Percentiles rank a stretch among this genome's conserved stretches.
Evolutionary conservation across 2,797 vertebrate genomes (phyloP).

Genomic region (Xiphorhynchus erythropygius): DNA sequence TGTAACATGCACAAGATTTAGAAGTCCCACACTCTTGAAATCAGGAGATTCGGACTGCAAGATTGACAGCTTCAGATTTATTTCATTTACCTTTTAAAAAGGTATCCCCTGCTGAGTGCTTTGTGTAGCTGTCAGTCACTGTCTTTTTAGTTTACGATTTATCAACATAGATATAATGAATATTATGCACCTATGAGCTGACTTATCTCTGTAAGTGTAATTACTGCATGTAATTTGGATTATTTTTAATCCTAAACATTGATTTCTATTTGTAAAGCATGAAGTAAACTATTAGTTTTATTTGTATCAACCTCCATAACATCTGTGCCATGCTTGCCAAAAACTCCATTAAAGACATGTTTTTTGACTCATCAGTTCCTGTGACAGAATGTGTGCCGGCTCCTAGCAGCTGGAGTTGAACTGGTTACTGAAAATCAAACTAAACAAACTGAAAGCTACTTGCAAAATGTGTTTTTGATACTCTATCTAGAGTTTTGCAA

Average conservation of each 20-base stretch:
- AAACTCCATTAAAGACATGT: constrained; percentile 70
- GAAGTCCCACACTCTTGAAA: neutral
- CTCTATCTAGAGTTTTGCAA: neutral
- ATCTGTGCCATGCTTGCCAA: constrained; percentile 57
- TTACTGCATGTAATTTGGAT: neutral
- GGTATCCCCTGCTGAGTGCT: neutral
- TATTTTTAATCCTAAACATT: constrained; percentile 36
- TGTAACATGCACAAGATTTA: neutral
- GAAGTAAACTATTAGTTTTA: constrained; percentile 66
- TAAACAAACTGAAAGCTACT: neutral
- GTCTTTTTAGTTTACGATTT: neutral
- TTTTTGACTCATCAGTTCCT: constrained; percentile 60
- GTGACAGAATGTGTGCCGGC: constrained; percentile 35
- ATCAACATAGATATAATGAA: neutral
- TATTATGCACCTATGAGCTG: neutral
- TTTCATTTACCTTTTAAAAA: neutral
- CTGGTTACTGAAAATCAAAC: constrained; percentile 18
- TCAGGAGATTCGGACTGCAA: neutral
- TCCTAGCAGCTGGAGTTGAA: constrained; percentile 48
- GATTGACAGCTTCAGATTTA: neutral
- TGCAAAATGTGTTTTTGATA: neutral
- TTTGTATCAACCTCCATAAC: constrained; percentile 31
- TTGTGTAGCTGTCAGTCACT: neutral
- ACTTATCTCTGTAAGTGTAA: constrained; percentile 49
- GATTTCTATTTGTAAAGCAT: constrained; percentile 51